Evolutionary conservation across 1,140 invertebrate species (phyloP).

Genomic region (Wiebesia pumilae): DNA sequence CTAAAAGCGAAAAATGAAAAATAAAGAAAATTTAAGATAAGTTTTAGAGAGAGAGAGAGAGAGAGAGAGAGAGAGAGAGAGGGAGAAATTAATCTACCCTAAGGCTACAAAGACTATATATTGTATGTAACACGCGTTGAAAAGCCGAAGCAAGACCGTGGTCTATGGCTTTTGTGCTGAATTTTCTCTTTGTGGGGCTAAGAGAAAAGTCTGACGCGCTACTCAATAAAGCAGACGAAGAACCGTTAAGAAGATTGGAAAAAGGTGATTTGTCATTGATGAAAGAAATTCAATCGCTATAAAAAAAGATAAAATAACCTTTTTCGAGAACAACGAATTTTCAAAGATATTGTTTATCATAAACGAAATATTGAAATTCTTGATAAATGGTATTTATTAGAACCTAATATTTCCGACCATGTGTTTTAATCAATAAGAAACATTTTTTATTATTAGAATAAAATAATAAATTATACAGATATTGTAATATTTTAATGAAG

Average conservation of each 20-base stretch:
- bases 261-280: slow-evolving; percentile 32
- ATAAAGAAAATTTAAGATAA: too few species aligned
- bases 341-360: background rate
- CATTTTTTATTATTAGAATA: too few species aligned
- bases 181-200: background rate
- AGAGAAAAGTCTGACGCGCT: slow-evolving; percentile 22
- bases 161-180: slow-evolving; percentile 18
- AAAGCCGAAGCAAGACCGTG: background rate
- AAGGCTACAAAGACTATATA: too few species aligned
- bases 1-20: too few species aligned
- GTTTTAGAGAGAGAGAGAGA: too few species aligned
- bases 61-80: background rate
- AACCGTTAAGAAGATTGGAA: slow-evolving; percentile 32
- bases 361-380: too few species aligned
- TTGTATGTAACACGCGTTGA: slow-evolving; percentile 1
- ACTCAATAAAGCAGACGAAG: slow-evolving; percentile 32
- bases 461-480: too few species aligned
- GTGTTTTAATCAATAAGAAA: too few species aligned
- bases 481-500: too few species aligned
- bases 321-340: background rate
- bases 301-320: background rate
- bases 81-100: too few species aligned
- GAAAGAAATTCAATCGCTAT: slow-evolving; percentile 12
- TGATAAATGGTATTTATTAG: too few species aligned
- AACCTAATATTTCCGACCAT: too few species aligned